A percentile compares a stretch with the other conserved stretches of the same genome.
Evolutionary conservation across 2,888 invertebrate species (phyloP).

Genomic region (Globia sparganii): DNA sequence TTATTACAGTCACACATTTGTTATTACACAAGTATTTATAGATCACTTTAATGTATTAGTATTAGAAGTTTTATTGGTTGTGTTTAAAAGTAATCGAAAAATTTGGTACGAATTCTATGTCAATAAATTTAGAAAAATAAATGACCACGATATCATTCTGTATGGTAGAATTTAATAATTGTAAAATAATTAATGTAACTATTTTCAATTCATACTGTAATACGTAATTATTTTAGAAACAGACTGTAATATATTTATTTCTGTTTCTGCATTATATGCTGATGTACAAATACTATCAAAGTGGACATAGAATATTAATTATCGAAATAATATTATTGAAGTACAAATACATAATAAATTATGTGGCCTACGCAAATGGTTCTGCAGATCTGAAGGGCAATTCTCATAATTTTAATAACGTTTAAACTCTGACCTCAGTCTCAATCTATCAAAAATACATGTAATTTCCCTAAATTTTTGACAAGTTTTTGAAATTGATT

Average conservation of each 20-base stretch:
- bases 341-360: neutral
- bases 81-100: slow-evolving; percentile 3
- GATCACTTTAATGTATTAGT: neutral
- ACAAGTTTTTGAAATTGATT: too few relatives aligned
- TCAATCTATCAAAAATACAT: too few relatives aligned
- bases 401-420: too few relatives aligned
- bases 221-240: too few relatives aligned
- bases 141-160: neutral
- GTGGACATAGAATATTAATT: neutral
- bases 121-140: neutral
- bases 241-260: neutral
- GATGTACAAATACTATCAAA: neutral
- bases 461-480: too few relatives aligned
- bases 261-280: neutral
- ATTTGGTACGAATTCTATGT: slow-evolving; percentile 8
- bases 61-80: neutral
- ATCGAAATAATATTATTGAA: neutral
- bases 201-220: too few relatives aligned
- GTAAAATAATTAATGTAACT: neutral
- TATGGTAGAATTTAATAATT: neutral
- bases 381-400: too few relatives aligned
- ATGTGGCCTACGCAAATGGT: too few relatives aligned
- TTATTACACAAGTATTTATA: neutral
- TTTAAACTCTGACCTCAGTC: too few relatives aligned
- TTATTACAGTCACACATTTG: neutral